These are phyloP conservation scores for Cyprinus carpio DNA, from an alignment of 2,113 vertebrate genomes.

Conservation along the genomic window DNA sequence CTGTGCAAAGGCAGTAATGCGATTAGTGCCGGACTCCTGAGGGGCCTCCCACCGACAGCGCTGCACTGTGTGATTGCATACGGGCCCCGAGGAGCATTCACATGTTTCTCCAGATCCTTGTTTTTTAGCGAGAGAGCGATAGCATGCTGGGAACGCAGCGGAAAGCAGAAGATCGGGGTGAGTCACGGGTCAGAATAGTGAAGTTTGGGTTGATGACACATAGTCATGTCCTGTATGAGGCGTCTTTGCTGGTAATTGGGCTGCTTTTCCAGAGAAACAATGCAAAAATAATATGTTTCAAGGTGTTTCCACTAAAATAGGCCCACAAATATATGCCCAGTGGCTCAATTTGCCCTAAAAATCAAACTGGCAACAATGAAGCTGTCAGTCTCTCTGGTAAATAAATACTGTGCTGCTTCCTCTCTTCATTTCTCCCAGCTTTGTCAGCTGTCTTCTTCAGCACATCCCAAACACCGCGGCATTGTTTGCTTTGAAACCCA, in stretches of 20 bases:
- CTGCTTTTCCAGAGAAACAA: background rate
- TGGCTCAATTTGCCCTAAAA: background rate
- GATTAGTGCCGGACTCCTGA: conserved; percentile 26
- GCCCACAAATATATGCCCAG: background rate
- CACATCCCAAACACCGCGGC: background rate
- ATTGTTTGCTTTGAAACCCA: background rate
- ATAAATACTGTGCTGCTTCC: too few species aligned
- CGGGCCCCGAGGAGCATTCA: background rate
- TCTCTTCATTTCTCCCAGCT: background rate
- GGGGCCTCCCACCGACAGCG: background rate
- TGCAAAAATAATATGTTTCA: too few species aligned
- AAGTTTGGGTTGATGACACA: conserved; percentile 37
- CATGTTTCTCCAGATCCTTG: background rate
- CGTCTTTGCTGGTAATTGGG: conserved; percentile 2
- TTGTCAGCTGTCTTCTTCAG: background rate
- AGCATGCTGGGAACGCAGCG: background rate
- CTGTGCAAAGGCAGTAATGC: conserved; percentile 9
- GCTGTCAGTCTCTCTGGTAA: conserved; percentile 1
- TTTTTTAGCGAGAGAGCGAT: background rate
- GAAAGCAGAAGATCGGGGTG: conserved; percentile 37
- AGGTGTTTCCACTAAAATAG: too few species aligned
- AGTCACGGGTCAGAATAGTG: conserved; percentile 35
- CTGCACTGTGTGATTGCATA: conserved; percentile 33
- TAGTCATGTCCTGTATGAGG: conserved; percentile 5
- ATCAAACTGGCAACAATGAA: background rate